Evolutionary conservation across 2,888 invertebrate genomes (phyloP).

Genomic region (Lochmaea crataegi): DNA sequence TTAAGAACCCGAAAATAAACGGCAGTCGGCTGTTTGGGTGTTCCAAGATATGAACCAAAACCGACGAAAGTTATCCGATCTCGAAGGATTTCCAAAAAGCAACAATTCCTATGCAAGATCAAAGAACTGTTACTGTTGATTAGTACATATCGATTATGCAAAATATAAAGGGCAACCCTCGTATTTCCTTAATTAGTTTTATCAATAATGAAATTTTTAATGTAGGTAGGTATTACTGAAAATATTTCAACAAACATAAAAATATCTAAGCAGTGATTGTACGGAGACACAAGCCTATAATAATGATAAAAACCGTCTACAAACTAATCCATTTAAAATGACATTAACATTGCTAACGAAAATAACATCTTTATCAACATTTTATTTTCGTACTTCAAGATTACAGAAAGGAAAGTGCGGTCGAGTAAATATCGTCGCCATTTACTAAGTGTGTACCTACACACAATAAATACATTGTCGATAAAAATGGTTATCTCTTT

Average conservation of each 20-base stretch:
- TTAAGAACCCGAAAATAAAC: no score
- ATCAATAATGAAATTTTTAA: no score
- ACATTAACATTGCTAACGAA: background rate
- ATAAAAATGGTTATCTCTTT: constrained; percentile 12
- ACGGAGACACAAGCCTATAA: background rate
- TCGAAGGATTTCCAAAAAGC: no score
- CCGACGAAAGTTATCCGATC: no score
- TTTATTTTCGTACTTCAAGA: constrained; percentile 1
- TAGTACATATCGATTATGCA: no score
- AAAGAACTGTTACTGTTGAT: no score
- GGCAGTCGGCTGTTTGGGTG: no score
- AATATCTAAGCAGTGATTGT: background rate
- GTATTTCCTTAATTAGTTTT: no score
- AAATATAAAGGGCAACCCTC: no score
- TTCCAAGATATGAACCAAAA: no score
- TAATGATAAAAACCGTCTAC: constrained; percentile 8
- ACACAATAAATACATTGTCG: constrained; percentile 14
- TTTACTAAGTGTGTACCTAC: background rate
- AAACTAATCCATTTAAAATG: constrained; percentile 6
- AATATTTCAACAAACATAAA: background rate
- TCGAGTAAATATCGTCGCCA: background rate
- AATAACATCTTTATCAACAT: constrained; percentile 11
- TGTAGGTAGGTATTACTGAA: no score
- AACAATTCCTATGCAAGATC: no score
- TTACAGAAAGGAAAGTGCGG: constrained; percentile 5